Evolutionary conservation across 2,113 vertebrate species (phyloP).

Genomic region (Neolamprologus falcicula): DNA sequence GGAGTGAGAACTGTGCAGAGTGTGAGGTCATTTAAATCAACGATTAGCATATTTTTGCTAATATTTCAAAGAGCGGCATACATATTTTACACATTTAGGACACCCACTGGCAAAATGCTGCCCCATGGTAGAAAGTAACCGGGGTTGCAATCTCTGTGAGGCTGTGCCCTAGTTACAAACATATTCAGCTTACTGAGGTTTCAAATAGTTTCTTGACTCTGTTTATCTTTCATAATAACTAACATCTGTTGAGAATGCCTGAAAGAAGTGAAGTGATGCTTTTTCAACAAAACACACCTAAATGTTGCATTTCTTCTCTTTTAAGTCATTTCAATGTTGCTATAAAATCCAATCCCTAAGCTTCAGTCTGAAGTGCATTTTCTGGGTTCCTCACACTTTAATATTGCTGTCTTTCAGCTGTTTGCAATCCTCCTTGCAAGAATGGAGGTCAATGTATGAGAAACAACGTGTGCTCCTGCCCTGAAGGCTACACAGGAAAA

Average conservation of each 20-base stretch:
- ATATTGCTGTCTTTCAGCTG: slow-evolving; percentile 60
- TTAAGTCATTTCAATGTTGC: not conserved
- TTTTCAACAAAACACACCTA: not conserved
- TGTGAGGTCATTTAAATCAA: not conserved
- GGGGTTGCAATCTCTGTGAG: not conserved
- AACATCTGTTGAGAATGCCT: not conserved
- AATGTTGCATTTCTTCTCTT: not conserved
- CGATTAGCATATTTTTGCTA: not conserved
- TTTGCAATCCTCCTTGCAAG: slow-evolving; percentile 88
- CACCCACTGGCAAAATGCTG: not conserved
- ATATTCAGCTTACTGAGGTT: not conserved
- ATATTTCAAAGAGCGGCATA: fast-evolving
- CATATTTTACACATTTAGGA: not conserved
- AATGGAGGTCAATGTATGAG: slow-evolving; percentile 87
- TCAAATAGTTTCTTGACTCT: not conserved
- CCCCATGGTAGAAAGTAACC: not conserved
- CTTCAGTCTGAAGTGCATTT: not conserved
- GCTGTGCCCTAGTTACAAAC: not conserved
- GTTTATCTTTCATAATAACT: not conserved
- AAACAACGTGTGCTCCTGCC: slow-evolving; percentile 84
- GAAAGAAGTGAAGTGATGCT: fast-evolving
- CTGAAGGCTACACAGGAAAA: slow-evolving; percentile 78
- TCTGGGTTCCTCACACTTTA: fast-evolving
- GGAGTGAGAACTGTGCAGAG: not conserved
- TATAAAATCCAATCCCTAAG: not conserved